Conservation (phyloP, 2,113 vertebrate species). For the Sinocyclocheilus anshuiensis region DNA sequence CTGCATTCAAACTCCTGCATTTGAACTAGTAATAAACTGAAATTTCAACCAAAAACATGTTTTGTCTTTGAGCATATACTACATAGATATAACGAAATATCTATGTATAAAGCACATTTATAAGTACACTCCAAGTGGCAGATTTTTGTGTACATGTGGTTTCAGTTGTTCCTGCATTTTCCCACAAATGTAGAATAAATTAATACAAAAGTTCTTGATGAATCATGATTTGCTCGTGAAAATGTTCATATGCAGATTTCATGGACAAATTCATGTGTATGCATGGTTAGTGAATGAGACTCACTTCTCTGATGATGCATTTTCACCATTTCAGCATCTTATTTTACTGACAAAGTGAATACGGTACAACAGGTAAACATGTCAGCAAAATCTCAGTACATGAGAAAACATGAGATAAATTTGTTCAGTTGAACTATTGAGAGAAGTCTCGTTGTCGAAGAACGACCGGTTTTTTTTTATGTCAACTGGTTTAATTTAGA, state of each 20-base stretch:
- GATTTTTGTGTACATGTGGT: too few species aligned
- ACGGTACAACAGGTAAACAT: background rate
- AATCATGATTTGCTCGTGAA: background rate
- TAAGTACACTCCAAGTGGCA: too few species aligned
- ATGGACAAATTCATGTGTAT: background rate
- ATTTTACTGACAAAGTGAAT: background rate
- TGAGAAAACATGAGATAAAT: background rate
- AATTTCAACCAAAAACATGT: background rate
- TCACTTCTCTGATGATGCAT: background rate
- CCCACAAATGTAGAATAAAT: too few species aligned
- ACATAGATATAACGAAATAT: too few species aligned
- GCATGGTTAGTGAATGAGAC: background rate
- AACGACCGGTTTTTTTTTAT: background rate
- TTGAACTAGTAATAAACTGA: background rate
- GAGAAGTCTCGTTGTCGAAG: background rate
- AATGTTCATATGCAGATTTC: background rate
- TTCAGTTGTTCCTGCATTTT: too few species aligned
- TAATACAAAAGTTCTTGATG: too few species aligned
- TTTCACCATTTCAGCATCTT: background rate
- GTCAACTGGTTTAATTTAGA: background rate
- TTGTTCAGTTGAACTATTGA: background rate
- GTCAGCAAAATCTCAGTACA: background rate
- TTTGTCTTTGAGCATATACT: background rate
- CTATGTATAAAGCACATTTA: too few species aligned
- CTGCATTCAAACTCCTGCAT: background rate